Evolutionary conservation across 2,888 invertebrate species (phyloP).

Genomic region (Pheosia tremula): DNA sequence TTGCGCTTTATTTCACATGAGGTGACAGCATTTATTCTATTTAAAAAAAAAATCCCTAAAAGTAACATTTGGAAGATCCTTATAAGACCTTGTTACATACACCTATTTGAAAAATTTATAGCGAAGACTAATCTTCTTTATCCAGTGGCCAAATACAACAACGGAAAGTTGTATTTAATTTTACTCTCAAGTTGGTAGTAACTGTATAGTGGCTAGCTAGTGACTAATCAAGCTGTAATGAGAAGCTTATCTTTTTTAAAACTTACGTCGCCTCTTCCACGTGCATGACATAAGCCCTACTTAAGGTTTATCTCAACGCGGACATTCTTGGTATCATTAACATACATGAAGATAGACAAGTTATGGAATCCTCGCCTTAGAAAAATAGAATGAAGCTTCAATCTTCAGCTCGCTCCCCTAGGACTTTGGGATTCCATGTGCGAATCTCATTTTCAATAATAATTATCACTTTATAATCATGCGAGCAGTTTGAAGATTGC

Average conservation of each 20-base stretch:
- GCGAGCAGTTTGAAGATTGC: no score
- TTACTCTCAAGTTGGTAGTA: not conserved
- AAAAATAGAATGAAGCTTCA: no score
- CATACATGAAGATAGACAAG: not conserved
- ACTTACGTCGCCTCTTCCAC: not conserved
- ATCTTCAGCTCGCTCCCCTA: no score
- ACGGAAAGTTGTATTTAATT: not conserved
- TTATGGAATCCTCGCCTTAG: no score
- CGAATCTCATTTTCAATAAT: no score
- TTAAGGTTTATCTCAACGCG: slow-evolving; percentile 1
- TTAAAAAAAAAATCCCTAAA: no score
- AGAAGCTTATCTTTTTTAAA: not conserved
- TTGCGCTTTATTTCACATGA: slow-evolving; percentile 26
- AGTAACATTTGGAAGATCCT: no score
- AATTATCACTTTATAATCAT: no score
- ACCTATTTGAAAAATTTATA: no score
- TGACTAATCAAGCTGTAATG: not conserved
- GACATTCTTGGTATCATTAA: not conserved
- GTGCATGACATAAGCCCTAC: not conserved
- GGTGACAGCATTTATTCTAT: slow-evolving; percentile 9
- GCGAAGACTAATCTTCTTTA: no score
- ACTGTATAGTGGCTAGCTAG: not conserved
- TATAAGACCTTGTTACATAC: no score
- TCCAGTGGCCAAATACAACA: not conserved
- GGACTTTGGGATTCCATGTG: no score